These are phyloP conservation scores for Aphidius gifuensis DNA, from an alignment of 1,140 invertebrate genomes.

Conservation along the genomic window DNA sequence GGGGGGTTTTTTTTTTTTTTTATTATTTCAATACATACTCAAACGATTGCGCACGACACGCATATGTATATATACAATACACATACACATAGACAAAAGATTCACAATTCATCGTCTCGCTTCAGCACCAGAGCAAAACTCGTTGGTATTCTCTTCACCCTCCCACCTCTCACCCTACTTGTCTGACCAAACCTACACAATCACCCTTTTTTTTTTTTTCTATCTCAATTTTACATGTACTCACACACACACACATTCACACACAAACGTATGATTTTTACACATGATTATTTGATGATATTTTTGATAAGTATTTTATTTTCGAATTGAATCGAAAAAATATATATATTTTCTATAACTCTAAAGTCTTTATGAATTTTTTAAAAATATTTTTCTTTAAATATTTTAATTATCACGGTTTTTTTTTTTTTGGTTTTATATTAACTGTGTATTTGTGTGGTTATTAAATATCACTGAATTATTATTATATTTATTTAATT, in stretches of 20 bases:
- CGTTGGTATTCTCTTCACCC: background rate
- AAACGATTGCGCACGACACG: conserved; percentile 13
- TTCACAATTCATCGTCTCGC: conserved; percentile 4
- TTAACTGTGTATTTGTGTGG: background rate
- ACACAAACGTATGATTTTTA: background rate
- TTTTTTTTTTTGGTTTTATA: too few relatives aligned
- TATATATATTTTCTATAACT: too few relatives aligned
- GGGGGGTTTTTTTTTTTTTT: background rate
- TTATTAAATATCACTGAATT: background rate
- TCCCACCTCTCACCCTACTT: conserved; percentile 11
- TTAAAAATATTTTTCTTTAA: too few relatives aligned
- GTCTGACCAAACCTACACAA: conserved; percentile 20
- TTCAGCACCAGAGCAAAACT: background rate
- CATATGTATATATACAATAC: conserved; percentile 7
- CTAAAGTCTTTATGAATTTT: background rate
- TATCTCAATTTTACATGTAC: too few relatives aligned
- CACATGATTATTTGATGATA: background rate
- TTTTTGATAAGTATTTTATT: too few relatives aligned
- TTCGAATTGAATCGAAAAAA: too few relatives aligned
- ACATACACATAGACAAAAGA: background rate
- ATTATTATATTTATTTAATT: too few relatives aligned
- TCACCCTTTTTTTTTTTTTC: background rate
- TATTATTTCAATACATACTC: background rate
- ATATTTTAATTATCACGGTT: too few relatives aligned
- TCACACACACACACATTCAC: too few relatives aligned